A percentile compares a stretch with the other conserved stretches of the same genome.
Evolutionary conservation across 1,140 invertebrate species (phyloP).

Genomic region (Caenorhabditis inopinata): DNA sequence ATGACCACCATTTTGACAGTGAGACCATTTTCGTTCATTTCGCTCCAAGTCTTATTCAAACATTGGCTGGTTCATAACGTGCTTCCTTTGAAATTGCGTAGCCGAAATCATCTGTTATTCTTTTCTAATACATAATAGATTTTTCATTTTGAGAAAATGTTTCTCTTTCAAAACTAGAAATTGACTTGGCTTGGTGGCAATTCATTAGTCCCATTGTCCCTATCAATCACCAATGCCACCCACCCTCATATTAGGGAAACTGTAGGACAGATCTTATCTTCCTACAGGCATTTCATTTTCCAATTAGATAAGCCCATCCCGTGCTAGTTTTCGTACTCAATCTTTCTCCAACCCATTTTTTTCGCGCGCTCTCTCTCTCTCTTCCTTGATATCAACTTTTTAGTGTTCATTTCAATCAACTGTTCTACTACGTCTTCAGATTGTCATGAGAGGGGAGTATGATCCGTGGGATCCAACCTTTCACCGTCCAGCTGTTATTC

Average conservation of each 20-base stretch:
- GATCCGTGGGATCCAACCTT: background rate
- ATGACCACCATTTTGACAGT: background rate
- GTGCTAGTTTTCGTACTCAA: background rate
- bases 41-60: slow-evolving; percentile 16
- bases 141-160: too few species aligned
- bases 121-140: too few species aligned
- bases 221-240: slow-evolving; percentile 1
- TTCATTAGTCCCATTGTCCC: background rate
- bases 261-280: background rate
- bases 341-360: background rate
- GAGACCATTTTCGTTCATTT: background rate
- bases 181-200: too few species aligned
- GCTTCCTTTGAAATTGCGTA: background rate
- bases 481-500: background rate
- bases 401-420: background rate
- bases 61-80: background rate
- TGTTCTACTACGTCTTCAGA: background rate
- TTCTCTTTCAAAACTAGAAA: too few species aligned
- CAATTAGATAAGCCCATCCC: slow-evolving; percentile 22
- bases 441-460: background rate
- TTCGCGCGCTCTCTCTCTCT: background rate
- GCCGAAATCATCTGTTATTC: background rate
- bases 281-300: background rate
- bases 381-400: background rate
- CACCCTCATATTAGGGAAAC: background rate